Base-by-base conservation (phyloP, 2,888 invertebrate species). In the Agelastica alni region DNA sequence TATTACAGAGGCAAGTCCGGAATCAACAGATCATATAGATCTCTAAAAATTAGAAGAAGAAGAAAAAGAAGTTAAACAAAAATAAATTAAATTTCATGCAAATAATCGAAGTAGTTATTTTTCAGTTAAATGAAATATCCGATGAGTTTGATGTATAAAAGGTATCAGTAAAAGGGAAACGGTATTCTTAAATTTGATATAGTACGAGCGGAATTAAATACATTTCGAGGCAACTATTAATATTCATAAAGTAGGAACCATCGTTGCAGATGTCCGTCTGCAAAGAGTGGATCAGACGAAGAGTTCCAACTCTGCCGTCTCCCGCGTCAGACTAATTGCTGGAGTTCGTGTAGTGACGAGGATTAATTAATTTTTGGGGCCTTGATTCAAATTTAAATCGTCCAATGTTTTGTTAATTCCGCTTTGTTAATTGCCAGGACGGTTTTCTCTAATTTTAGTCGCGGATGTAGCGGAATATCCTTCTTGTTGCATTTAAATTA, bases 351-450 rank as follows among this genome's bases (percentile, higher is more conserved):
- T 72, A 73, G 72, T 75, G 76, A 77, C 77, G 75, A 69, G 73
- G 75, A 76, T 77, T 77, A 76, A 77, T 77, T 76, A 77, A 77
- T 77, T 76, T 74, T 68, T 67, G 64, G 64, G 69, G 71, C 72
- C 73, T 72, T 75, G 73, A 77, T 76, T 74, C 75, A 70, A 75
- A 75, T 77, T 76, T 75, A 75, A 76, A 75, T 75, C 75, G 74
- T 71, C 70, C 74, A 71, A 73, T 73, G 75, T 75, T 75, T 76
- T 75, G 75, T 75, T 75, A 73, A 75, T 75, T 75, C 74, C 74
- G 72, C 68, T 71, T 72, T 71, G 76, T 75, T 76, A 76, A 75
- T 75, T 75, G 74, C 69, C 70, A 66, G 73, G 73, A 73, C 73
- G 73, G 71, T 70, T 71, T 69, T 70, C 65, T 32, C 13, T 32